Conservation (phyloP, 1,140 invertebrate genomes). For the Halictus rubicundus region DNA sequence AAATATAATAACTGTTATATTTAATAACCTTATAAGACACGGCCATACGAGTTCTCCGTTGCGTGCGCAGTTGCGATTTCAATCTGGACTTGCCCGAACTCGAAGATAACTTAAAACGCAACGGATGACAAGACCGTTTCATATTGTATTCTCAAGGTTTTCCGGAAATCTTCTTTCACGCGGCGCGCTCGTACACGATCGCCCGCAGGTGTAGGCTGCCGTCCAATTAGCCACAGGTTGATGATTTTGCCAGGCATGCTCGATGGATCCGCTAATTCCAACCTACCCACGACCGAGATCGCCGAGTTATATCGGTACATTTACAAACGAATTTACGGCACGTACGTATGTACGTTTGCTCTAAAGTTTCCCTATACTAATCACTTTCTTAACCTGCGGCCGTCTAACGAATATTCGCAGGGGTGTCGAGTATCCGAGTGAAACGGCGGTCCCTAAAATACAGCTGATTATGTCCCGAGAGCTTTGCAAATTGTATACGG, state of each 20-base stretch:
- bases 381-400: neutral
- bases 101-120: neutral
- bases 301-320: constrained; percentile 22
- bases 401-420: neutral
- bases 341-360: constrained; percentile 2
- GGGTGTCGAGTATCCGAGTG: neutral
- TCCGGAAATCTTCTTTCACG: constrained; percentile 36
- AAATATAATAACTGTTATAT: no score
- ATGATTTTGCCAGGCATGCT: constrained; percentile 43
- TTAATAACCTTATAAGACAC: no score
- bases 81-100: neutral
- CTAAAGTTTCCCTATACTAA: constrained; percentile 10
- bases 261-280: constrained; percentile 42
- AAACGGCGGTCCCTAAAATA: neutral
- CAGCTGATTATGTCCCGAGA: no score
- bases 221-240: constrained; percentile 51
- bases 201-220: constrained; percentile 45
- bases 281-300: constrained; percentile 18
- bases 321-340: constrained; percentile 23
- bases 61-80: neutral
- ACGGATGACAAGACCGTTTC: neutral
- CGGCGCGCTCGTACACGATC: constrained; percentile 25
- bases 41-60: no score
- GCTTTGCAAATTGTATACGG: neutral
- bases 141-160: constrained; percentile 1